Conservation (phyloP, 2,797 vertebrate genomes). For the Falco naumanni region DNA sequence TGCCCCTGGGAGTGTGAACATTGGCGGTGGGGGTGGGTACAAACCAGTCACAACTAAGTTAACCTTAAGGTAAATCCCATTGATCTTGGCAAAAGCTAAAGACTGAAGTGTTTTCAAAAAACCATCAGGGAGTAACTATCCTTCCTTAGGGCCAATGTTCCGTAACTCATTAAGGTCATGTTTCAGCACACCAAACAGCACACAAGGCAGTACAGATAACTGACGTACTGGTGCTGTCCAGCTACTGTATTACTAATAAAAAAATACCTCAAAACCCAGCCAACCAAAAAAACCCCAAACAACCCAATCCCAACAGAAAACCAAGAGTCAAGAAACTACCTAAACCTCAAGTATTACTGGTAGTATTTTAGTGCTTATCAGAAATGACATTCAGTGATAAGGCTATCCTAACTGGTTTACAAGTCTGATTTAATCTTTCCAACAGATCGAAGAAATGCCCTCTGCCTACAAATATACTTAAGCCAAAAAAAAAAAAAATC, state of each 20-base stretch:
- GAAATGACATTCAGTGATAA: not conserved
- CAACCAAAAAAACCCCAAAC: not conserved
- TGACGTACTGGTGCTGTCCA: not conserved
- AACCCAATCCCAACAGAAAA: not conserved
- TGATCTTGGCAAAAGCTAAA: not conserved
- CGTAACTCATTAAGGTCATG: not conserved
- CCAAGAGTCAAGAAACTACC: not conserved
- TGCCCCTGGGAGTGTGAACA: fast-evolving
- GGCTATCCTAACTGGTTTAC: not conserved
- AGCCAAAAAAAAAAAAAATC: not conserved
- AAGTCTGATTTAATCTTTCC: not conserved
- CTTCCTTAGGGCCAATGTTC: not conserved
- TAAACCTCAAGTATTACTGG: not conserved
- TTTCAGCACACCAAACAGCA: not conserved
- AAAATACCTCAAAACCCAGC: not conserved
- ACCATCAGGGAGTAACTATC: not conserved
- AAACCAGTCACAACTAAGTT: not conserved
- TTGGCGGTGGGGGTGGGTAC: not conserved
- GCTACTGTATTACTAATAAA: not conserved
- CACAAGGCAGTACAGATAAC: fast-evolving
- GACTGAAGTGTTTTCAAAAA: not conserved
- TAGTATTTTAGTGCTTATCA: not conserved
- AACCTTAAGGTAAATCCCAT: not conserved
- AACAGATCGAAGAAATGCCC: not conserved
- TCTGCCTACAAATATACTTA: not conserved